A percentile compares a stretch with the other conserved stretches of the same genome.
These are phyloP conservation scores for silkworm (Bombyx mori) DNA, from an alignment of 1,140 invertebrate genomes.

Conservation along the genomic window DNA sequence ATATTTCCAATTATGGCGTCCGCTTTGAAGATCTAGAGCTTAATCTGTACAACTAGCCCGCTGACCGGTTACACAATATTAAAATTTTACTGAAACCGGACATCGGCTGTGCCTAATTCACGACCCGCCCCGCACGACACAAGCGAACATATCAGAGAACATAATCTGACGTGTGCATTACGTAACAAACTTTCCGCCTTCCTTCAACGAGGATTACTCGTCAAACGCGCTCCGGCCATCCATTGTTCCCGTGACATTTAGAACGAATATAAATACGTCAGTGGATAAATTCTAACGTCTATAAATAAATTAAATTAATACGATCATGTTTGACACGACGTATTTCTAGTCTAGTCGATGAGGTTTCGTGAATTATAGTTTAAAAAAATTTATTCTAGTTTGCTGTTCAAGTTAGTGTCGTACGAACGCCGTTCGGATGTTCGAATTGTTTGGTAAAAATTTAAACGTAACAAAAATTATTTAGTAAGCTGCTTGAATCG, in stretches of 20 bases:
- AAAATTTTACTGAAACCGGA: background rate
- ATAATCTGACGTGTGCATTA: slow-evolving; percentile 58
- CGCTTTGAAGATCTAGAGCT: slow-evolving; percentile 3
- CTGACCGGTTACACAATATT: background rate
- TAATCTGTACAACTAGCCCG: too few species aligned
- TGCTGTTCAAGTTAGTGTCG: background rate
- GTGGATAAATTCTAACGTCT: slow-evolving; percentile 48
- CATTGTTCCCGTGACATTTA: slow-evolving; percentile 68
- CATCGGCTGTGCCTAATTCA: too few species aligned
- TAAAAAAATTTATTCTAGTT: too few species aligned
- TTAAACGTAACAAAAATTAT: background rate
- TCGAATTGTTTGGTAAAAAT: background rate
- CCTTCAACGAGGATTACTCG: slow-evolving; percentile 44
- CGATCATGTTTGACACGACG: slow-evolving; percentile 19
- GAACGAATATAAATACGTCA: slow-evolving; percentile 58
- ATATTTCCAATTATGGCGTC: slow-evolving; percentile 5
- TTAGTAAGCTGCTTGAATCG: background rate
- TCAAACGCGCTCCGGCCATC: slow-evolving; percentile 51
- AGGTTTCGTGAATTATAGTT: too few species aligned
- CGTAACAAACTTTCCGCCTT: slow-evolving; percentile 51
- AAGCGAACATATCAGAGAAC: slow-evolving; percentile 1
- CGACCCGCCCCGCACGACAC: too few species aligned
- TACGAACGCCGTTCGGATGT: background rate
- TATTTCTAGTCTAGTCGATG: slow-evolving; percentile 10
- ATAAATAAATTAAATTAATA: slow-evolving; percentile 39